A percentile compares a stretch with the other conserved stretches of the same genome.
These are phyloP conservation scores for Zapus hudsonius DNA, from an alignment of 2,113 vertebrate species.

Conservation along the genomic window DNA sequence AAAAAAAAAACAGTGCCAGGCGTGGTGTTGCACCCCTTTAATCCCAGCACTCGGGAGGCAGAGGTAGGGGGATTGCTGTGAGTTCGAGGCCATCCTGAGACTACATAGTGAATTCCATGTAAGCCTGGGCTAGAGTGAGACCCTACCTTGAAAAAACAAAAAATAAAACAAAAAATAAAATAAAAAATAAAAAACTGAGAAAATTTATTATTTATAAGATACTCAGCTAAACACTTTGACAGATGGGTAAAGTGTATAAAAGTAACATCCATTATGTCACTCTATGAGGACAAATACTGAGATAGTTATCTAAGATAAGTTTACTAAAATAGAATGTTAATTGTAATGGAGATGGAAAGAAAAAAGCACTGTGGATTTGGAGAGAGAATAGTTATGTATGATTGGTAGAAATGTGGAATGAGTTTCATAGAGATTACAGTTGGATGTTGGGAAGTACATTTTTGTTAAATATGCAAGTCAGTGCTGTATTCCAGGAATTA, in stretches of 20 bases:
- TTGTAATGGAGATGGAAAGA: background rate
- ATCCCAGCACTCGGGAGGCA: too few species aligned
- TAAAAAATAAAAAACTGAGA: too few species aligned
- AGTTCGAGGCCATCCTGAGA: too few species aligned
- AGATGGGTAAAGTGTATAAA: background rate
- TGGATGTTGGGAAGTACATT: slow-evolving; percentile 8
- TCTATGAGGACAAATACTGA: background rate
- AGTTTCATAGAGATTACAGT: slow-evolving; percentile 27
- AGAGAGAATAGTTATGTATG: background rate
- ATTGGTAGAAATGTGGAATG: background rate
- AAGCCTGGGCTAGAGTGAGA: too few species aligned
- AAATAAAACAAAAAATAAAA: too few species aligned
- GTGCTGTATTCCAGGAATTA: slow-evolving; percentile 35
- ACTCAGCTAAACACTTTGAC: background rate
- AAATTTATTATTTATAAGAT: too few species aligned
- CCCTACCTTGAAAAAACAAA: too few species aligned
- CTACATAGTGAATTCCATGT: too few species aligned
- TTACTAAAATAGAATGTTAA: background rate
- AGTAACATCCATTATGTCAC: background rate
- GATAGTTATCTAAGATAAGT: slow-evolving; percentile 9
- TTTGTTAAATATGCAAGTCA: slow-evolving; percentile 7
- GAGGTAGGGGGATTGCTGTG: too few species aligned
- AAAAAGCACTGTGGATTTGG: slow-evolving; percentile 3
- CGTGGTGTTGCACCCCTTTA: too few species aligned
- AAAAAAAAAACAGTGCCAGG: too few species aligned